Evolutionary conservation across 2,888 invertebrate species (phyloP), one percentile per base, ranked within the genome.

Genomic region (Epistrophe grossulariae): DNA sequence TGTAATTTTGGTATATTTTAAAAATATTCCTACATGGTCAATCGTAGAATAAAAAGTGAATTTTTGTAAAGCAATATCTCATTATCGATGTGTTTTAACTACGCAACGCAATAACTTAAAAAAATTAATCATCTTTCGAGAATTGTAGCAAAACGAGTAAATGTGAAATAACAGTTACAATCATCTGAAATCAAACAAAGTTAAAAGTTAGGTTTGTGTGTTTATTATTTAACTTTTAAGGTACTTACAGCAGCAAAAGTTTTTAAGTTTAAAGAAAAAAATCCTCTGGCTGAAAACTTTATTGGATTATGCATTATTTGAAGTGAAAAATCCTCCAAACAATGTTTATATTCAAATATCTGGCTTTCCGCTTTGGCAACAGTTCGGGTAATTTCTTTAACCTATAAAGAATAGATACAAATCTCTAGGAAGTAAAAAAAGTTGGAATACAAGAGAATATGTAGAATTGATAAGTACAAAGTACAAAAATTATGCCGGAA

Each of bases 271-370:
- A 84, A 19, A 13, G 19, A 19, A 11, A 84, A 84, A 38, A 84
- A 70, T 24, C 74, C 40, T 28, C 57, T 74, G 3, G 79, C 79
- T 17, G 83, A 43, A 50, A 84, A 71, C 15, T 43, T 13, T 4
- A 79, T 19, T 11, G 74, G 83, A 50, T 84, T 19, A 15, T 84
- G 79, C 83, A 79, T 74, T 17, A 84, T 60, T 74, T 84, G 83
- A 0, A 84, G 43, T 1, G 62, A 35, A 45, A 84, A 84, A 38
- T 79, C 79, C 19, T 79, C 83, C 13, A 84, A 35, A 24, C 31
- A 64, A 19, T 73, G 15, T 0, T 68, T 13, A 4, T n/a, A 2
- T 24, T 79, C 48, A n/a, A 43, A 35, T 0, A 57, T 13, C 4
- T 15, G 24, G 13, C 43, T 31, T 8, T 64, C 17, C 8, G 40